Conservation (phyloP, 2,888 invertebrate genomes). For the Pandemis heparana region DNA sequence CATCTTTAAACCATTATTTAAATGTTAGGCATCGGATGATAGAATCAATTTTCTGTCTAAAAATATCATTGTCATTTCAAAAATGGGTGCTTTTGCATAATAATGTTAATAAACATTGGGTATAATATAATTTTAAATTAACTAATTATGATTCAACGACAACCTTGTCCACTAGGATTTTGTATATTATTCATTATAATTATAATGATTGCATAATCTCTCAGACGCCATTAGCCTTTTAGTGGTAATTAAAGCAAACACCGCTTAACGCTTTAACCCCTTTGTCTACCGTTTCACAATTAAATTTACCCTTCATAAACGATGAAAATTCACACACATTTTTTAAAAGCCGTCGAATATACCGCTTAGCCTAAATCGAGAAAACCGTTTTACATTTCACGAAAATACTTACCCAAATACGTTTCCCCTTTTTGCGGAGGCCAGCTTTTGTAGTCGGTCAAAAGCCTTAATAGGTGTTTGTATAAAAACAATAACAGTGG, state of each 20-base stretch:
- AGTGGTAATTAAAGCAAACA: conserved; percentile 43
- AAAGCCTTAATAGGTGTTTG: conserved; percentile 45
- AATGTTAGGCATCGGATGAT: too few species aligned
- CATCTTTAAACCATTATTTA: too few species aligned
- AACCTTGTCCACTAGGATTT: conserved; percentile 18
- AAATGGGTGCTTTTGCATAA: too few species aligned
- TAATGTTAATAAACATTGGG: too few species aligned
- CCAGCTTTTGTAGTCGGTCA: conserved; percentile 45
- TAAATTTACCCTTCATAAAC: conserved; percentile 51
- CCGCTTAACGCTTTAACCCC: conserved; percentile 39
- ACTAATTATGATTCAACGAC: conserved; percentile 1
- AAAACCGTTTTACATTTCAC: conserved; percentile 41
- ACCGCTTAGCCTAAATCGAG: conserved; percentile 45
- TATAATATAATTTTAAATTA: too few species aligned
- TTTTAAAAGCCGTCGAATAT: conserved; percentile 56
- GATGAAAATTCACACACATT: conserved; percentile 55
- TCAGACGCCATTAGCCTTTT: conserved; percentile 39
- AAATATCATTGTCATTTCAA: too few species aligned
- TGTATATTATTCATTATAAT: conserved; percentile 30
- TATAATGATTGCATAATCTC: conserved; percentile 33
- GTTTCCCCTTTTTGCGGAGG: conserved; percentile 39
- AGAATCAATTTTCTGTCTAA: too few species aligned
- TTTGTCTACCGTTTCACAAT: conserved; percentile 44
- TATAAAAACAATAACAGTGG: conserved; percentile 45
- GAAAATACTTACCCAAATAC: conserved; percentile 40